Evolutionary conservation across 2,113 vertebrate genomes (phyloP).

Genomic region (Cinclus cinclus): DNA sequence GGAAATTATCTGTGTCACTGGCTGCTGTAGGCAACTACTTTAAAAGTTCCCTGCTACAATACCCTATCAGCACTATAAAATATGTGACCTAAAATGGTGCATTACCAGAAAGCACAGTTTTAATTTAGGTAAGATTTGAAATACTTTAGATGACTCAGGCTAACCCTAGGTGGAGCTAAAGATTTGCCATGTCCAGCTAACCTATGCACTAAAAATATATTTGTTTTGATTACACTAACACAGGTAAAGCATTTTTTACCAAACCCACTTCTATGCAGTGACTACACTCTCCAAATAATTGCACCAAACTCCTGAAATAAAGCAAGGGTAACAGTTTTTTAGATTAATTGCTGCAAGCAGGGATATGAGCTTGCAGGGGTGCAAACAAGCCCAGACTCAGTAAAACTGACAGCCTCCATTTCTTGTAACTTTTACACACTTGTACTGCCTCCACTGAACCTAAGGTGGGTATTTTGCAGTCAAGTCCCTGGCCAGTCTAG

Average conservation of each 20-base stretch:
- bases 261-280: not conserved
- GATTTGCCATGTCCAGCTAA: not conserved
- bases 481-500: not conserved
- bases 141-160: not conserved
- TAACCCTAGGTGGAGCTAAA: conserved; percentile 25
- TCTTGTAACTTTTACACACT: not conserved
- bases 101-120: not conserved
- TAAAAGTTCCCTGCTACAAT: not conserved
- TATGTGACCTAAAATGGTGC: not conserved
- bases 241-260: not conserved
- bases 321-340: not conserved
- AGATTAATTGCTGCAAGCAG: not conserved
- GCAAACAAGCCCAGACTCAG: not conserved
- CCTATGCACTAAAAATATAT: not conserved
- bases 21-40: not conserved
- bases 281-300: not conserved
- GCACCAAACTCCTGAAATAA: not conserved
- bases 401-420: accelerated
- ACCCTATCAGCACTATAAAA: not conserved
- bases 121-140: not conserved
- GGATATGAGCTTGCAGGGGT: not conserved
- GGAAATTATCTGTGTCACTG: not conserved
- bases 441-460: not conserved
- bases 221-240: not conserved
- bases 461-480: not conserved